Percentiles rank a stretch among this genome's conserved stretches.
phyloP scores from a whole-genome alignment of 2,113 vertebrate species.

The Electrona antarctica region DNA sequence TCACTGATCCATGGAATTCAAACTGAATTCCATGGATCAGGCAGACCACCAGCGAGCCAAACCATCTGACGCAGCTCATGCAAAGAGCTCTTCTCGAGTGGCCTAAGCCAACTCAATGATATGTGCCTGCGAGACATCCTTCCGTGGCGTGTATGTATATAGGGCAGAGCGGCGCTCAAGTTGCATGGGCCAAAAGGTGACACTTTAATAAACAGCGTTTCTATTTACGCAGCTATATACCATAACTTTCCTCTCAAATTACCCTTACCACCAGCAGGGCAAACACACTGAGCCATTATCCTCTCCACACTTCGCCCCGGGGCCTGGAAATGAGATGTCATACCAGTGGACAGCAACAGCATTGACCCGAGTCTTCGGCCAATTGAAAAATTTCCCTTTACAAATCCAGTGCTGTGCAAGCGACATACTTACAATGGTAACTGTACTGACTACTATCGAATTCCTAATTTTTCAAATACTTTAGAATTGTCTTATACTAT shows the following conservation, averaged over 20 bases:
- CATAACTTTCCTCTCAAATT: conserved; percentile 15
- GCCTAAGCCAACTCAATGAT: conserved; percentile 8
- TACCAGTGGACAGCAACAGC: no score
- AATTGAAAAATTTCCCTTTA: no score
- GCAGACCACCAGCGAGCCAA: conserved; percentile 38
- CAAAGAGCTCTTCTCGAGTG: neutral
- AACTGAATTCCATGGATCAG: conserved; percentile 57
- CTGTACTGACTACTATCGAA: no score
- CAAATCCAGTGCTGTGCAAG: no score
- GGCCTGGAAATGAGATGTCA: no score
- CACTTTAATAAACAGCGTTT: conserved; percentile 51
- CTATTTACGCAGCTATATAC: conserved; percentile 42
- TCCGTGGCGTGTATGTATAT: neutral
- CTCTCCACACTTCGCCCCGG: no score
- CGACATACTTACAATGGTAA: no score
- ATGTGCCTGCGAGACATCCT: conserved; percentile 4
- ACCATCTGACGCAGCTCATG: conserved; percentile 27
- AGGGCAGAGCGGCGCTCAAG: conserved; percentile 21
- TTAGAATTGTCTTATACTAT: no score
- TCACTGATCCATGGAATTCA: conserved; percentile 65
- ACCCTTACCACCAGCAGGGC: conserved; percentile 12
- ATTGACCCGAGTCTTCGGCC: no score
- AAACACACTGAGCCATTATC: neutral
- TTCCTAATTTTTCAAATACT: no score
- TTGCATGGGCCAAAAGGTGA: conserved; percentile 32